Evolutionary conservation across 2,113 vertebrate genomes (phyloP).

Genomic region (Callionymus lyra): DNA sequence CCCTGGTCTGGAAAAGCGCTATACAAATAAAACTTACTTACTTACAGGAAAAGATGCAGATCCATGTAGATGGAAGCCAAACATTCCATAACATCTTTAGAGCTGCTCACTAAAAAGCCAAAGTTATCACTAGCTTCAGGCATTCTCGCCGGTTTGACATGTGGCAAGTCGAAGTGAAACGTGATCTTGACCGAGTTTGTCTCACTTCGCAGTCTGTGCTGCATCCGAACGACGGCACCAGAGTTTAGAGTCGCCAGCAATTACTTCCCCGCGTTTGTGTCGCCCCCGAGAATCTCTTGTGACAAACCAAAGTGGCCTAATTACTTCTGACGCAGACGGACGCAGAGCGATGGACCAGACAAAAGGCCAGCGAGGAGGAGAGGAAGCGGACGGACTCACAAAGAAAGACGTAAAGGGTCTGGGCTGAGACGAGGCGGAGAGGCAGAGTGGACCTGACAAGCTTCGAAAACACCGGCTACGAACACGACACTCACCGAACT

Average conservation of each 20-base stretch:
- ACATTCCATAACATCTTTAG: too few relatives aligned
- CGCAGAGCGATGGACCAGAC: conserved; percentile 21
- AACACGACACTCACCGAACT: conserved; percentile 81
- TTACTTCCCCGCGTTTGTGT: conserved; percentile 16
- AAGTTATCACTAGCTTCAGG: too few relatives aligned
- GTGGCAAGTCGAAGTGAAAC: too few relatives aligned
- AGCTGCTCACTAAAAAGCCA: too few relatives aligned
- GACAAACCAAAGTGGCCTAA: conserved; percentile 22
- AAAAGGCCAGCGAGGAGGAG: conserved; percentile 4
- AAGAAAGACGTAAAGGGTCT: background rate
- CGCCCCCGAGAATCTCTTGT: conserved; percentile 29
- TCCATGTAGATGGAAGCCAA: too few relatives aligned
- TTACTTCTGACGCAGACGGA: conserved; percentile 23
- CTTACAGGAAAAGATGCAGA: too few relatives aligned
- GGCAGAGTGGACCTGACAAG: background rate
- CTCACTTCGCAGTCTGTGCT: background rate
- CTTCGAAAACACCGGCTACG: background rate
- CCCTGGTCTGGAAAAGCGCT: too few relatives aligned
- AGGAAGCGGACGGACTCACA: too few relatives aligned
- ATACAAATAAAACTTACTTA: too few relatives aligned
- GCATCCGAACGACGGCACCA: conserved; percentile 9
- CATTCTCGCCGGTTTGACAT: too few relatives aligned
- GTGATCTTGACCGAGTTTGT: background rate
- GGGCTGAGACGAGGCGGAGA: background rate
- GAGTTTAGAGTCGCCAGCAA: conserved; percentile 34